Evolutionary conservation across 2,888 invertebrate species (phyloP).

Genomic region (Myathropa florea): DNA sequence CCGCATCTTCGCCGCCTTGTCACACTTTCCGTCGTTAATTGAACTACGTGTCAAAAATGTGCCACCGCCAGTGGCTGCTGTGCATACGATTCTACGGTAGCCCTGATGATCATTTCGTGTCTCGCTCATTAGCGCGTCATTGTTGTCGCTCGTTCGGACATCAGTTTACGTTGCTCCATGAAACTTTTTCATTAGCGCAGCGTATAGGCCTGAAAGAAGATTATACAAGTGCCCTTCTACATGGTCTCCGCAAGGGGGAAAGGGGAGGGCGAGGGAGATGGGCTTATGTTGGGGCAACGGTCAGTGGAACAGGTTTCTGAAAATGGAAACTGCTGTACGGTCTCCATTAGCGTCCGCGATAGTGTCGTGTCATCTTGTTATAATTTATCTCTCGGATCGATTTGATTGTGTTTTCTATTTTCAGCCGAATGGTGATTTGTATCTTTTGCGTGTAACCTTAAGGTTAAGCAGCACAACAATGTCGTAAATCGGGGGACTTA

Average conservation of each 20-base stretch:
- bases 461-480: background rate
- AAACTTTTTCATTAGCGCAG: slow-evolving; percentile 40
- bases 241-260: no score
- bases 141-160: slow-evolving; percentile 29
- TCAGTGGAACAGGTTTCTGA: slow-evolving; percentile 30
- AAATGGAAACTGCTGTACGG: slow-evolving; percentile 40
- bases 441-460: background rate
- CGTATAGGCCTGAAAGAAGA: slow-evolving; percentile 24
- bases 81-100: slow-evolving; percentile 6
- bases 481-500: background rate
- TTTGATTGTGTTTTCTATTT: background rate
- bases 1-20: background rate
- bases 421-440: background rate
- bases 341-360: slow-evolving; percentile 10
- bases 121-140: slow-evolving; percentile 57
- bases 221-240: slow-evolving; percentile 3
- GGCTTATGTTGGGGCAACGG: background rate
- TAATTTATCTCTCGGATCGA: slow-evolving; percentile 16
- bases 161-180: slow-evolving; percentile 32
- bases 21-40: background rate
- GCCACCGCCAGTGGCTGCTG: background rate
- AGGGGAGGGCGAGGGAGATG: no score
- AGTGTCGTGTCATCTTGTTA: slow-evolving; percentile 24
- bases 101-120: slow-evolving; percentile 34
- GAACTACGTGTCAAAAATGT: background rate